Evolutionary conservation across 1,140 invertebrate genomes (phyloP).

Genomic region (Mamestra configurata): DNA sequence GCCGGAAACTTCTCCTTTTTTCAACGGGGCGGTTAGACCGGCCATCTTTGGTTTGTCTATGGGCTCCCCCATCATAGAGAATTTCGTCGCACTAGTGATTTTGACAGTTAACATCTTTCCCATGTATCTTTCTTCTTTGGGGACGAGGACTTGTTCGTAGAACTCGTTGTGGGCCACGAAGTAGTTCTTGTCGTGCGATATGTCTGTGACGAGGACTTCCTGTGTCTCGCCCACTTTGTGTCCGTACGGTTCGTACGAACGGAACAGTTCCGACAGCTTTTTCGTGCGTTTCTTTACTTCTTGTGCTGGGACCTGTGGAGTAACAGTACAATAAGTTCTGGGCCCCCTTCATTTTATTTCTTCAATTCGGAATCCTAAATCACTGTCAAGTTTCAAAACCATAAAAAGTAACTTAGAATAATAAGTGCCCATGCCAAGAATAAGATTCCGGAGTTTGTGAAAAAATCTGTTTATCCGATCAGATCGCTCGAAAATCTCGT

Average conservation of each 20-base stretch:
- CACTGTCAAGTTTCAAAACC: too few species aligned
- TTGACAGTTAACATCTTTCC: slow-evolving; percentile 95
- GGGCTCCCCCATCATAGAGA: slow-evolving; percentile 94
- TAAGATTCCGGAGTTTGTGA: too few species aligned
- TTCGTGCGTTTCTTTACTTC: slow-evolving; percentile 97
- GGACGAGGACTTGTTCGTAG: slow-evolving; percentile 98
- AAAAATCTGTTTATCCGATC: too few species aligned
- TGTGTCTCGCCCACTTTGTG: slow-evolving; percentile 93
- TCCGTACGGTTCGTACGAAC: slow-evolving; percentile 96
- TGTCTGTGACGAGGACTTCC: slow-evolving; percentile 96
- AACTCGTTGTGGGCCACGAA: slow-evolving; percentile 98
- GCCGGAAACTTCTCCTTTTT: slow-evolving; percentile 87
- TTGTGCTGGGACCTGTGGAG: slow-evolving; percentile 90
- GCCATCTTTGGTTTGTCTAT: slow-evolving; percentile 88
- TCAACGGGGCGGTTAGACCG: slow-evolving; percentile 85
- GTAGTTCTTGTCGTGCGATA: slow-evolving; percentile 96
- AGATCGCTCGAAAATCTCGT: too few species aligned
- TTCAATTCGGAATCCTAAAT: too few species aligned
- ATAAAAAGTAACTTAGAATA: too few species aligned
- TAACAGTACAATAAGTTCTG: too few species aligned
- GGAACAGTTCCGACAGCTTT: slow-evolving; percentile 96
- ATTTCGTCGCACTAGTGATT: slow-evolving; percentile 93
- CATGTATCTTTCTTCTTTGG: slow-evolving; percentile 92
- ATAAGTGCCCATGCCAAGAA: too few species aligned
- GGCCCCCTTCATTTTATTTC: too few species aligned